Base-by-base conservation (phyloP, 2,888 invertebrate genomes). In the Eupithecia dodoneata region DNA sequence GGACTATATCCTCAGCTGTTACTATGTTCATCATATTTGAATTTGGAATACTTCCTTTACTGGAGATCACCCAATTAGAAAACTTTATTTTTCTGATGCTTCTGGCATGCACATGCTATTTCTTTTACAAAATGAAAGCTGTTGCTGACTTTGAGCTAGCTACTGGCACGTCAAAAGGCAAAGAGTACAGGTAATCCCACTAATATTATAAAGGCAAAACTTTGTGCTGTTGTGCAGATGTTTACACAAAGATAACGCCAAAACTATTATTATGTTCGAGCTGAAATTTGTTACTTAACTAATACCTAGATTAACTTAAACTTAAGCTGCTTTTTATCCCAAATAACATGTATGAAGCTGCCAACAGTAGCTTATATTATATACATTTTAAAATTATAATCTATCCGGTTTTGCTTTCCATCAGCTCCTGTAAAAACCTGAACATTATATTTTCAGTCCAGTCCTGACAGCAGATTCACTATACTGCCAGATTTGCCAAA, bases 401-500 rank as follows among this genome's bases (percentile, higher is more conserved):
- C 18, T 10, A 63, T 30, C 3, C 63, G 10, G 9, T 18, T 59
- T 18, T 59, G 18, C 59, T 65, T 41, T 65, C 12, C 41, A 65
- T 7, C 4, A 15, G 41, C 6, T 6, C 15, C 7, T 15, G 42
- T 66, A 6, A 41, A 65, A 59, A 10, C 9, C 3, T 10, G 10
- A 30, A 69, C 10, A 63, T 63, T 74, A 49, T 69, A 42, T 12
- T 74, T 93, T 76, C 89, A 95, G 95, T 81, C 94, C 94, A 76
- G 93, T 95, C 6, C 81, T 95, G 4, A 96, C 97, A 3, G 96
- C 97, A 0, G 96, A 97, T 83, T 97, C 97, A 63, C 96, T 97
- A 86, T 98, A 98, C 87, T 99, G 99, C 89, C 96, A 96, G 81
- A 96, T 97, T 76, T 99, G 99, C 90, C 97, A 98, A 87, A 96